Evolutionary conservation across 2,888 invertebrate species (phyloP).

Genomic region (Punctoribates punctum): DNA sequence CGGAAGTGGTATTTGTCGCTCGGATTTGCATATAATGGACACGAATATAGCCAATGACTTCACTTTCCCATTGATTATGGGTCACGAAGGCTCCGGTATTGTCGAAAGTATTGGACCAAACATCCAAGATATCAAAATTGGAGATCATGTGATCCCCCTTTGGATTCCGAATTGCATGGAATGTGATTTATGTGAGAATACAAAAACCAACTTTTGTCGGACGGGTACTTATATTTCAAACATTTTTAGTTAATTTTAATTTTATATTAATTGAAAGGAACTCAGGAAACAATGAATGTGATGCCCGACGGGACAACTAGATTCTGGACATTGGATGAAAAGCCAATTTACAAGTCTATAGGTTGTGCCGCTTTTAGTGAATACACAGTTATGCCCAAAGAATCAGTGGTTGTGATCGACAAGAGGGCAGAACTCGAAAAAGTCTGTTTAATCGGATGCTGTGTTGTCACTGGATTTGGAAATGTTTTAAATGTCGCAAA

Average conservation of each 20-base stretch:
- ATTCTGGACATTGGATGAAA: constrained; percentile 69
- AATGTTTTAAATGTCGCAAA: constrained; percentile 87
- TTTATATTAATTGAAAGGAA: constrained; percentile 63
- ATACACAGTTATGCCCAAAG: constrained; percentile 89
- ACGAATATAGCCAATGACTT: constrained; percentile 84
- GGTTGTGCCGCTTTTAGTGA: constrained; percentile 88
- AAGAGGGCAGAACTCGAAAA: constrained; percentile 77
- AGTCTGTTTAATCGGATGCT: constrained; percentile 85
- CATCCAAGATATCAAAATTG: constrained; percentile 76
- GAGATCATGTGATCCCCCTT: constrained; percentile 93
- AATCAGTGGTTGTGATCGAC: constrained; percentile 81
- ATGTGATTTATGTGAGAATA: constrained; percentile 90
- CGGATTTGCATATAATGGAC: constrained; percentile 77
- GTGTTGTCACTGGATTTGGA: constrained; percentile 84
- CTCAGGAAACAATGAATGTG: constrained; percentile 28
- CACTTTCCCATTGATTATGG: constrained; percentile 85
- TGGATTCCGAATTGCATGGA: constrained; percentile 94
- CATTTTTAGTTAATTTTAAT: constrained; percentile 69
- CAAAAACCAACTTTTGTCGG: constrained; percentile 90
- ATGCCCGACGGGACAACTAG: constrained; percentile 88
- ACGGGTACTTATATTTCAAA: constrained; percentile 50
- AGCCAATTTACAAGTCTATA: constrained; percentile 61
- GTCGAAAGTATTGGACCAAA: constrained; percentile 93
- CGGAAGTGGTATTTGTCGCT: constrained; percentile 65
- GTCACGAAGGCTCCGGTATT: constrained; percentile 93